phyloP scores from a whole-genome alignment of 1,140 invertebrate genomes.

The Rhopalosiphum padi region DNA sequence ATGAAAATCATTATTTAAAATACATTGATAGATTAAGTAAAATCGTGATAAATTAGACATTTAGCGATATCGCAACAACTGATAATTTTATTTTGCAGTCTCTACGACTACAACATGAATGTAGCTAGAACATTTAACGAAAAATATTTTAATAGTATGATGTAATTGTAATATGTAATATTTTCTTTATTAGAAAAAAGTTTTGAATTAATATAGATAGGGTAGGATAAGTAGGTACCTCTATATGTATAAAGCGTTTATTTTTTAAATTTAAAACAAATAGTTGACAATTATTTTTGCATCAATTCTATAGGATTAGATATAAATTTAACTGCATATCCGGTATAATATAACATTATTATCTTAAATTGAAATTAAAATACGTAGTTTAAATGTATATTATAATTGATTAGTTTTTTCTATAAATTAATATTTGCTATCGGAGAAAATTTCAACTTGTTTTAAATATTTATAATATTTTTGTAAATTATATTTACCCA shows the following conservation, averaged over 20 bases:
- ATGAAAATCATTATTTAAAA: background rate
- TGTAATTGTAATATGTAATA: background rate
- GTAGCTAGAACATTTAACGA: background rate
- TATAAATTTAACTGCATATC: background rate
- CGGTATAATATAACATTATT: background rate
- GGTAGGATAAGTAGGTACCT: no score
- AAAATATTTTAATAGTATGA: background rate
- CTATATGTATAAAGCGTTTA: no score
- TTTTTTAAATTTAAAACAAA: background rate
- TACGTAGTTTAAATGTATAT: no score
- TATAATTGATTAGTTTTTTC: no score
- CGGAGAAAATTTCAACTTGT: no score
- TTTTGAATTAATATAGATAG: no score
- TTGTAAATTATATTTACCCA: no score
- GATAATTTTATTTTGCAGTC: background rate
- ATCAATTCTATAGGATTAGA: background rate
- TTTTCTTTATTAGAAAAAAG: background rate
- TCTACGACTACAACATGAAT: background rate
- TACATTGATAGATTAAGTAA: background rate
- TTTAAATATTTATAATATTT: no score
- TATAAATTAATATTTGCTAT: no score
- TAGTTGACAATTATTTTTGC: background rate
- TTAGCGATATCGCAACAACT: no score
- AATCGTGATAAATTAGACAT: constrained; percentile 28
- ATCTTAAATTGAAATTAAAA: background rate